Evolutionary conservation across 2,888 invertebrate genomes (phyloP).

Genomic region (Drosophila parthenogenetica): DNA sequence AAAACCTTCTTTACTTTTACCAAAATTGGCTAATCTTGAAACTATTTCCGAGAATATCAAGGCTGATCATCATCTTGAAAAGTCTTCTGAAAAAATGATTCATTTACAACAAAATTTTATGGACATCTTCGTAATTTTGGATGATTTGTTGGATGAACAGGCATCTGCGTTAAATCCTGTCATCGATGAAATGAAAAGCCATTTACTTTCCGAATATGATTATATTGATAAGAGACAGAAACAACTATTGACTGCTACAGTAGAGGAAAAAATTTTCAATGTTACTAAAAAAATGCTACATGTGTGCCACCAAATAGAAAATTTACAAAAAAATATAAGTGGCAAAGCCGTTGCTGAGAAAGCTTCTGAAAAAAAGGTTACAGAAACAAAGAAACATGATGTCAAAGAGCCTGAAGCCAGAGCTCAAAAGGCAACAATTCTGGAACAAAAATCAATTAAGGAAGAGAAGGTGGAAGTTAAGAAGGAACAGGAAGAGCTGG

Average conservation of each 20-base stretch:
- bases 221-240: slow-evolving; percentile 60
- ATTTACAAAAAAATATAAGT: background rate
- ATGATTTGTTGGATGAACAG: slow-evolving; percentile 66
- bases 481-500: slow-evolving; percentile 8
- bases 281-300: slow-evolving; percentile 50
- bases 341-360: slow-evolving; percentile 1
- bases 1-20: slow-evolving; percentile 48
- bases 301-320: slow-evolving; percentile 52
- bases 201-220: slow-evolving; percentile 62
- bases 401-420: slow-evolving; percentile 9
- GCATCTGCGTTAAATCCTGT: slow-evolving; percentile 30
- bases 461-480: slow-evolving; percentile 12
- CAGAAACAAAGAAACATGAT: slow-evolving; percentile 17
- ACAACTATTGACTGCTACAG: slow-evolving; percentile 28
- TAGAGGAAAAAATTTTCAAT: slow-evolving; percentile 48
- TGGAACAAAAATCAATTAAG: slow-evolving; percentile 17
- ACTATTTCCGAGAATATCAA: slow-evolving; percentile 50
- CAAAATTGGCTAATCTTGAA: slow-evolving; percentile 58
- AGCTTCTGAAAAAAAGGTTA: no score
- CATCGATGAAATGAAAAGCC: slow-evolving; percentile 59
- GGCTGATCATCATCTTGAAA: slow-evolving; percentile 50
- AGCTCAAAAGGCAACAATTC: background rate
- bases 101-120: slow-evolving; percentile 79
- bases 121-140: slow-evolving; percentile 79
- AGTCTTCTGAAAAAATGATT: slow-evolving; percentile 77